Base-by-base conservation (phyloP, 2,113 vertebrate genomes). In the Mesocricetus auratus region DNA sequence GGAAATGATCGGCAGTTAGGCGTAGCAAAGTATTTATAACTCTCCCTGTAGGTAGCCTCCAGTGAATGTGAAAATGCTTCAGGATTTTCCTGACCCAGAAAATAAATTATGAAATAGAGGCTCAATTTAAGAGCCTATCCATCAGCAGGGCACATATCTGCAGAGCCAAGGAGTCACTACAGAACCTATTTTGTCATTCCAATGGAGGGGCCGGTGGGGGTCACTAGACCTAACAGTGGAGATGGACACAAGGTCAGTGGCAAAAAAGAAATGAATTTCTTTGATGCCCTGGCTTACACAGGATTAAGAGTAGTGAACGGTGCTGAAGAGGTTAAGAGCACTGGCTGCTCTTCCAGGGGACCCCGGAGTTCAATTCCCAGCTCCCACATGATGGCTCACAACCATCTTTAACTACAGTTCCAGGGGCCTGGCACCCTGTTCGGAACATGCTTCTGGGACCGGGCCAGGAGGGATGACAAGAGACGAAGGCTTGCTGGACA, bases 371-470 rank as follows among this genome's bases (percentile, higher is more conserved):
- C 83, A 47, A 47, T 13, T 7, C 60, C 60, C 17, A 42, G 42
- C 42, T 47, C 42, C 13, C 62, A 3, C 29, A 1, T 45, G 36
- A 5, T 60, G 81, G 13, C 13, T 62, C n/a, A 42, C 81, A 62
- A 10, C 13, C 24, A 13, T 45, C 26, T 47, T 4, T 33, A 47
- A 47, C 82, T 66, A 29, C 62, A 86, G 29, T 31, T 29, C 60
- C 42, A 33, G 42, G 42, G n/a, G 19, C 81, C 24, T 73, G 26
- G 74, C 17, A n/a, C 29, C 75, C 22, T 62, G 39, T 39, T 79
- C 45, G 22, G 79, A 50, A 62, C 82, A 53, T 66, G 75, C 62
- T 79, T 66, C 95, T 92, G 74, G 85, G 90, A 50, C 50, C 42
- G 50, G 64, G 58, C 33, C n/a, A 88, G 33, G 33, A 88, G 36